phyloP scores from a whole-genome alignment of 2,113 vertebrate genomes.

The Electrona antarctica region DNA sequence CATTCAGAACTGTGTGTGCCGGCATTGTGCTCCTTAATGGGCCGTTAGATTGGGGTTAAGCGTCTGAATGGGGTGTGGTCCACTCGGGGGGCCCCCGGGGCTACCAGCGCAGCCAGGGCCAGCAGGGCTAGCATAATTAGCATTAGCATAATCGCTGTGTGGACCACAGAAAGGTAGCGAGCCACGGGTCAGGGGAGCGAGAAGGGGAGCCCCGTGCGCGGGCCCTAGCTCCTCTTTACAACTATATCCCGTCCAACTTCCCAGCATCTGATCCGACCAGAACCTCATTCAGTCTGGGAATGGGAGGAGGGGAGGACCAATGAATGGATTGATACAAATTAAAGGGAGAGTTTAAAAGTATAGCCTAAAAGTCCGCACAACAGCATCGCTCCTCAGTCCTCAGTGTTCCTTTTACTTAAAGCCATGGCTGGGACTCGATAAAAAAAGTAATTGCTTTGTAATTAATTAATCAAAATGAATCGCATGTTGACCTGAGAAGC shows the following conservation, averaged over 20 bases:
- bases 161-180: constrained; percentile 56
- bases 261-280: neutral
- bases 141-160: constrained; percentile 76
- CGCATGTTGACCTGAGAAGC: no score
- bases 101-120: constrained; percentile 46
- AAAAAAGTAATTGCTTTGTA: no score
- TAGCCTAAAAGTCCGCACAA: no score
- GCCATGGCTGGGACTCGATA: no score
- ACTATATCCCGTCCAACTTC: no score
- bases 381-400: no score
- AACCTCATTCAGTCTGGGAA: constrained; percentile 53
- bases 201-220: neutral
- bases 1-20: constrained; percentile 55
- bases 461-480: no score
- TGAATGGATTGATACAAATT: constrained; percentile 10
- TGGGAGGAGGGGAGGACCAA: constrained; percentile 46
- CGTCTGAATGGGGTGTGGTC: constrained; percentile 70
- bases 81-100: constrained; percentile 58
- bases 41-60: constrained; percentile 80
- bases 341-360: neutral
- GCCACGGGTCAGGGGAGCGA: constrained; percentile 1
- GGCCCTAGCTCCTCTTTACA: neutral
- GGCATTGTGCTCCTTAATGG: constrained; percentile 72
- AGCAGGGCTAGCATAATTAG: constrained; percentile 43
- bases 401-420: no score